A percentile compares a stretch with the other conserved stretches of the same genome.
Evolutionary conservation across 2,888 invertebrate species (phyloP).

Genomic region (Macroteleia sp.): DNA sequence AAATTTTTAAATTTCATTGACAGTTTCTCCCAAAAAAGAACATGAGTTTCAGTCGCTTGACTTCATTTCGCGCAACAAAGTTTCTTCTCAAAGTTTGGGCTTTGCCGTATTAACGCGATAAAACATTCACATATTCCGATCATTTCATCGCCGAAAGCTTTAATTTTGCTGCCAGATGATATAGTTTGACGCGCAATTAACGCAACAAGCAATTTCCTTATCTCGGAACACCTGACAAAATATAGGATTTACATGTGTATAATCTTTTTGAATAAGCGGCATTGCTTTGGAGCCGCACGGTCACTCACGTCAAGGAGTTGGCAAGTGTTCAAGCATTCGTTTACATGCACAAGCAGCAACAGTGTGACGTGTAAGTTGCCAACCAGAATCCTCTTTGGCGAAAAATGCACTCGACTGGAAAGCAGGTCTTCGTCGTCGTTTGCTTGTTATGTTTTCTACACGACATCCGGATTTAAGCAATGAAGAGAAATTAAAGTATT

Average conservation of each 20-base stretch:
- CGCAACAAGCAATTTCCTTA: conserved; percentile 56
- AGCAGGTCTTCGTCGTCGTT: conserved; percentile 57
- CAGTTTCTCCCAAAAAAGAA: too few species aligned
- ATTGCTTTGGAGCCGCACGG: conserved; percentile 45
- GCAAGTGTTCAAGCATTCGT: conserved; percentile 77
- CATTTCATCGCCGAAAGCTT: too few species aligned
- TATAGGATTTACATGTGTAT: conserved; percentile 58
- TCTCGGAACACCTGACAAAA: conserved; percentile 60
- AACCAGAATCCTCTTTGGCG: conserved; percentile 61
- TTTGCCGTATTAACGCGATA: too few species aligned
- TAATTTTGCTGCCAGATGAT: too few species aligned
- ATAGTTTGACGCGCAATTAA: conserved; percentile 38
- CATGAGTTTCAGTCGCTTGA: too few species aligned
- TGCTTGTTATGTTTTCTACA: conserved; percentile 58
- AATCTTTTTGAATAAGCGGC: conserved; percentile 55
- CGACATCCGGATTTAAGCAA: conserved; percentile 60
- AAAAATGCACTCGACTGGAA: conserved; percentile 65
- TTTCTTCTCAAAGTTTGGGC: too few species aligned
- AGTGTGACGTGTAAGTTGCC: conserved; percentile 56
- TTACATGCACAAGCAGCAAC: conserved; percentile 66
- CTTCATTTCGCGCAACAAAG: too few species aligned
- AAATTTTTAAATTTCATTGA: too few species aligned
- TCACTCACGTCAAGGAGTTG: conserved; percentile 72
- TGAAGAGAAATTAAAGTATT: conserved; percentile 52
- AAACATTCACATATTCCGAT: too few species aligned